A percentile compares a stretch with the other conserved stretches of the same genome.
phyloP scores from a whole-genome alignment of 2,797 vertebrate species.

The Takifugu ocellatus region DNA sequence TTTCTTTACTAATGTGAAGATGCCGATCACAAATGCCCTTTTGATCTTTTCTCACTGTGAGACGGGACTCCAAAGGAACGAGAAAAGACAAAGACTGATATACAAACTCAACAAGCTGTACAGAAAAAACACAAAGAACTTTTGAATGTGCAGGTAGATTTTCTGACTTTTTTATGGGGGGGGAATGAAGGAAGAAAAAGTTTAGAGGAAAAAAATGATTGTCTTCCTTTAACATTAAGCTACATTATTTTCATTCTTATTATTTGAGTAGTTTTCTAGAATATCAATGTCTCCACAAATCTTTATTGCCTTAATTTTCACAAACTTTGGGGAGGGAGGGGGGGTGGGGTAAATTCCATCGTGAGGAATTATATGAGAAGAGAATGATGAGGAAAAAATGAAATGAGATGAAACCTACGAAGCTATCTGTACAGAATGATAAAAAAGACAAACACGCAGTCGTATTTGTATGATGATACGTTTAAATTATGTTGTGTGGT shows the following conservation, averaged over 20 bases:
- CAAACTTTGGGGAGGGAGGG: constrained; percentile 77
- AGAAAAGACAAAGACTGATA: constrained; percentile 61
- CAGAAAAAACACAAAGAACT: constrained; percentile 70
- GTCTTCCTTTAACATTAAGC: constrained; percentile 96
- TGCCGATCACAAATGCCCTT: constrained; percentile 76
- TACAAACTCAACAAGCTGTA: constrained; percentile 74
- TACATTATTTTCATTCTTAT: constrained; percentile 83
- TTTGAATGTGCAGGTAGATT: constrained; percentile 91
- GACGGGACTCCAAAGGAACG: constrained; percentile 75
- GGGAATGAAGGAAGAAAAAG: constrained; percentile 78
- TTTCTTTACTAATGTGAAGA: constrained; percentile 47
- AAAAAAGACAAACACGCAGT: constrained; percentile 61
- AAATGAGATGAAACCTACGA: constrained; percentile 71
- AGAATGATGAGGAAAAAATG: constrained; percentile 72
- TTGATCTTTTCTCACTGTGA: constrained; percentile 71
- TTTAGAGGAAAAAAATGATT: constrained; percentile 76
- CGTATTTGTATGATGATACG: constrained; percentile 93
- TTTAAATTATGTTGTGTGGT: constrained; percentile 87
- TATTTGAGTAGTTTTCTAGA: constrained; percentile 85
- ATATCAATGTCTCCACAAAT: constrained; percentile 93
- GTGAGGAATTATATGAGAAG: constrained; percentile 83
- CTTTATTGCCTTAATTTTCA: constrained; percentile 99
- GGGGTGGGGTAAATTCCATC: constrained; percentile 77
- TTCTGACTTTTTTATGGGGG: constrained; percentile 77
- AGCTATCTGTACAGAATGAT: constrained; percentile 87